Base-by-base conservation (phyloP, 2,113 vertebrate genomes). In the Brachyhypopomus occidentalis region DNA sequence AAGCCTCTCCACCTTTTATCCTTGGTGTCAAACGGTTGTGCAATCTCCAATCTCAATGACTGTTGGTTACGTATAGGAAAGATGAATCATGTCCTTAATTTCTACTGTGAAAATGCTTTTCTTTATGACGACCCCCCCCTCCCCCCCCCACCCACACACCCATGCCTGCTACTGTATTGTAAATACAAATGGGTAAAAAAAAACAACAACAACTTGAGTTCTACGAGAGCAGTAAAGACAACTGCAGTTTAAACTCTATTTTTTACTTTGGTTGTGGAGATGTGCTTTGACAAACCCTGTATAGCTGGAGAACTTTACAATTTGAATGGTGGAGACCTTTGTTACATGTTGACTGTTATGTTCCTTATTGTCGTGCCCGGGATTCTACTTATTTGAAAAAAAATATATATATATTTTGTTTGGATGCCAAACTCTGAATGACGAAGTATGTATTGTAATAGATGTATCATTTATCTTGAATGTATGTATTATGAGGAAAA, bases 351-450 rank as follows among this genome's bases (percentile, higher is more conserved):
- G 90, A 94, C 91, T 93, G 92, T 93, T 93, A 90, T 86, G 89
- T 91, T 92, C 85, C 89, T 90, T 89, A 85, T 93, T 84, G 91
- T 92, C 79, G 92, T 94, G 92, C 93, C 92, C 92, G 90, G 89
- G 90, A 84, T 90, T 83, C 77, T 81, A 80, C 77, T 69, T 8
- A 89, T 88, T 90, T 87, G 41, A 84, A 88, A 88, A 84, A 87
- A 84, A 88, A 90, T 89, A 83, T 79, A 56, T 27, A 59, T 78
- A 63, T 82, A 77, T 92, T 86, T 85, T 87, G 71, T 85, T 88
- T 81, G 88, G 85, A 86, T 84, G 83, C 88, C 75, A 85, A 89
- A 81, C 85, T 88, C 87, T 91, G 89, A 91, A 91, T 91, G 91
- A 88, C 85, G 87, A 88, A 88, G 85, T 87, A 90, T 91, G 91